These are phyloP conservation scores for Calcarius ornatus DNA, from an alignment of 2,113 vertebrate genomes.

Conservation along the genomic window DNA sequence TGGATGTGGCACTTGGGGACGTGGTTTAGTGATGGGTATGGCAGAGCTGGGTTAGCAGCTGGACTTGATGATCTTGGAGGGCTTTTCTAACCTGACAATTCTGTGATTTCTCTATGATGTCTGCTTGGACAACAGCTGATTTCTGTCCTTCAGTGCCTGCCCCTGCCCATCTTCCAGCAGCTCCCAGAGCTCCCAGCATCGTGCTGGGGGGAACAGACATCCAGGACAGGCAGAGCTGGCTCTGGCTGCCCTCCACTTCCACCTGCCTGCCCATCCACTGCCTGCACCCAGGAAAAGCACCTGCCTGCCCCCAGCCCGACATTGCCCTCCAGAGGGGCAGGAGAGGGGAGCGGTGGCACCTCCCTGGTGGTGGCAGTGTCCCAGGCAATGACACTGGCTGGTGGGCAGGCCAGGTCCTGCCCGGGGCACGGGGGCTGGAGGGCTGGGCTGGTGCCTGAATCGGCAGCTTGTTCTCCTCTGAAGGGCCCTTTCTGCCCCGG, in stretches of 20 bases:
- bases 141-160: not conserved
- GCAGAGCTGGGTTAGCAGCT: not conserved
- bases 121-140: not conserved
- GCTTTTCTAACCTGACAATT: not conserved
- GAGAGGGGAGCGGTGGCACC: not conserved
- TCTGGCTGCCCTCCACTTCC: not conserved
- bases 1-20: not conserved
- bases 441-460: not conserved
- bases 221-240: not conserved
- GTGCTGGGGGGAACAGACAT: not conserved
- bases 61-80: not conserved
- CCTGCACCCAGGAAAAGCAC: not conserved
- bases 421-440: not conserved
- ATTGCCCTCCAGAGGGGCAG: fast-evolving
- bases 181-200: not conserved
- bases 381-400: not conserved
- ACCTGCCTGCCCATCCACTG: not conserved
- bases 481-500: constrained; percentile 7
- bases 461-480: constrained; percentile 6
- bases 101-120: not conserved
- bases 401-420: not conserved
- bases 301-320: not conserved
- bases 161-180: not conserved
- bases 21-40: not conserved
- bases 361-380: not conserved